phyloP scores from a whole-genome alignment of 2,888 invertebrate genomes.

The Strigamia crassipes region DNA sequence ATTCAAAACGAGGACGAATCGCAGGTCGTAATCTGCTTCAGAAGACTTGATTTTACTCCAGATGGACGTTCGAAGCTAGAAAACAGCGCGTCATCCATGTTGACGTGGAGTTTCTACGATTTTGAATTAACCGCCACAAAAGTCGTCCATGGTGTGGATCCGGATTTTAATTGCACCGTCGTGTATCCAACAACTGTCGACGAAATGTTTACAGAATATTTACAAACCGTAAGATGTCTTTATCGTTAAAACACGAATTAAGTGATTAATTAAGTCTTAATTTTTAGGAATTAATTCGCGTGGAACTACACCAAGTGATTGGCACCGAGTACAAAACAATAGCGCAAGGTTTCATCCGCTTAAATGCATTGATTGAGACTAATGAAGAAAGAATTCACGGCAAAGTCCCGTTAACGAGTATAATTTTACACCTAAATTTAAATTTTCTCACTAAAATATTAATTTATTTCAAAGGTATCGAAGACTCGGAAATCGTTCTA shows the following conservation, averaged over 20 bases:
- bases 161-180: not conserved
- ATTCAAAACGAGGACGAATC: not conserved
- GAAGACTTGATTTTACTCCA: not conserved
- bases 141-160: conserved; percentile 1
- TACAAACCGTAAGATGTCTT: not conserved
- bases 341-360: not conserved
- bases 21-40: not conserved
- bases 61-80: not conserved
- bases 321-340: not conserved
- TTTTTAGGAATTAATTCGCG: not conserved
- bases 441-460: not conserved
- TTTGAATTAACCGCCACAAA: conserved; percentile 1
- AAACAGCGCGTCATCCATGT: not conserved
- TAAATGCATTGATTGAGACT: not conserved
- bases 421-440: not conserved
- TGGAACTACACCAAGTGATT: not conserved
- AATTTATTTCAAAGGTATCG: not conserved
- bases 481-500: not conserved
- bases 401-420: not conserved
- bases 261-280: not conserved
- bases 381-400: not conserved
- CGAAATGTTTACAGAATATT: not conserved
- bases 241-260: not conserved
- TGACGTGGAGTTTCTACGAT: conserved; percentile 37
- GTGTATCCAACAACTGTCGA: not conserved